Conservation (phyloP, 1,140 invertebrate species). For the Asobara japonica region DNA sequence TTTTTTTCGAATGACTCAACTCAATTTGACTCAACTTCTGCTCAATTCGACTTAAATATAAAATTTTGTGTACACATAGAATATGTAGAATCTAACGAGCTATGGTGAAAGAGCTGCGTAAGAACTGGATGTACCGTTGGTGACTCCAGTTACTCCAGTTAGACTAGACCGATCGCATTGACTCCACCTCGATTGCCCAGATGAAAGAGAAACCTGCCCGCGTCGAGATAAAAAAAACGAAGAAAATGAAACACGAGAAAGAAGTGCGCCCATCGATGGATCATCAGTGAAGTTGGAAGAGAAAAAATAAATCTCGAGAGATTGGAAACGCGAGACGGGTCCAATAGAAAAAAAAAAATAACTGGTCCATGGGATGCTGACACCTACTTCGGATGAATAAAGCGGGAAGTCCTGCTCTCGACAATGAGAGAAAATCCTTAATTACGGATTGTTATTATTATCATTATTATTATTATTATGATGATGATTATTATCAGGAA, state of each 20-base stretch:
- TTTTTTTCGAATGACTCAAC: no score
- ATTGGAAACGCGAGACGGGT: constrained; percentile 13
- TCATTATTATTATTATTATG: no score
- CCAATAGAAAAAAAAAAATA: no score
- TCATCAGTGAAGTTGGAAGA: constrained; percentile 29
- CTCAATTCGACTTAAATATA: not conserved
- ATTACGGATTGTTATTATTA: constrained; percentile 41
- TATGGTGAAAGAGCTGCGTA: not conserved
- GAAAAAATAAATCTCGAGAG: not conserved
- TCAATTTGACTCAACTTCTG: no score
- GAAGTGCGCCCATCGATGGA: constrained; percentile 18
- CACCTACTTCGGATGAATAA: not conserved
- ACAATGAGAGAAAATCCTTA: constrained; percentile 49
- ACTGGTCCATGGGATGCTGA: no score
- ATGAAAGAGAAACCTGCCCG: constrained; percentile 61
- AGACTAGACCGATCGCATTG: constrained; percentile 49
- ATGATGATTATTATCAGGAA: no score
- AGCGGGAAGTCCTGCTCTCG: constrained; percentile 23
- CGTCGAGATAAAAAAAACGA: constrained; percentile 36
- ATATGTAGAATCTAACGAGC: not conserved
- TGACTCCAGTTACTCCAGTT: constrained; percentile 55
- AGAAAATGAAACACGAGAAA: not conserved
- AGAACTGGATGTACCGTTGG: constrained; percentile 50
- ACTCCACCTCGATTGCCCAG: constrained; percentile 34
- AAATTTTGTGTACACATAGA: not conserved